Conservation (phyloP, 2,888 invertebrate species). For the Gisinianus flammeolus region DNA sequence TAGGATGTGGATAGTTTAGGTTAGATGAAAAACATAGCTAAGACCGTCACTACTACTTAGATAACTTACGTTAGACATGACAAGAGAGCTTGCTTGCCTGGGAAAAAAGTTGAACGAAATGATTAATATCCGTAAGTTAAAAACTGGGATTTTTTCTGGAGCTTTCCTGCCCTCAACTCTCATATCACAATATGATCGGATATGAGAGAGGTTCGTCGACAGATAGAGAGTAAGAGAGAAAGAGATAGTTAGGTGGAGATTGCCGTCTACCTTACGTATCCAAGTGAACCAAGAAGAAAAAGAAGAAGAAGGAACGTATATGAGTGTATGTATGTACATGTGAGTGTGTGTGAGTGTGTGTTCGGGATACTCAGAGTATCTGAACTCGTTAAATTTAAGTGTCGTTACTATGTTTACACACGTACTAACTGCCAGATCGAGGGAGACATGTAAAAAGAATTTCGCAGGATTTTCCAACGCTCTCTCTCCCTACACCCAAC, state of each 20-base stretch:
- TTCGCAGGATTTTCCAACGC: slow-evolving; percentile 33
- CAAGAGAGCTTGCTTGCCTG: background rate
- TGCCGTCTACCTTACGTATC: background rate
- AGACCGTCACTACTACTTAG: slow-evolving; percentile 38
- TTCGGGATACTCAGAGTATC: slow-evolving; percentile 34
- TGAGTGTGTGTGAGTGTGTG: slow-evolving; percentile 15
- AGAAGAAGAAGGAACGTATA: background rate
- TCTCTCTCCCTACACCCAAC: slow-evolving; percentile 2
- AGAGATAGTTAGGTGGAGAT: background rate
- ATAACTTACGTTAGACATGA: slow-evolving; percentile 32
- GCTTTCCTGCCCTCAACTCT: slow-evolving; percentile 7
- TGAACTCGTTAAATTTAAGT: slow-evolving; percentile 52
- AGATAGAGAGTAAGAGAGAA: slow-evolving; percentile 2
- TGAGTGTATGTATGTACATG: background rate
- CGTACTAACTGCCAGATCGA: slow-evolving; percentile 48
- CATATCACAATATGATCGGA: background rate
- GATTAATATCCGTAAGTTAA: slow-evolving; percentile 47
- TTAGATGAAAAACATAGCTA: slow-evolving; percentile 24
- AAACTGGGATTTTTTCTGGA: slow-evolving; percentile 29
- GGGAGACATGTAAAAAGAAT: slow-evolving; percentile 40
- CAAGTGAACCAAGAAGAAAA: slow-evolving; percentile 13
- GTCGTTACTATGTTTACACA: slow-evolving; percentile 54
- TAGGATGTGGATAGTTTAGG: background rate
- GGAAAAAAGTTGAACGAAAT: slow-evolving; percentile 43
- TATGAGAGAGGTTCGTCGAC: background rate